Evolutionary conservation across 2,888 invertebrate species (phyloP).

Genomic region (Drosophila emarginata): DNA sequence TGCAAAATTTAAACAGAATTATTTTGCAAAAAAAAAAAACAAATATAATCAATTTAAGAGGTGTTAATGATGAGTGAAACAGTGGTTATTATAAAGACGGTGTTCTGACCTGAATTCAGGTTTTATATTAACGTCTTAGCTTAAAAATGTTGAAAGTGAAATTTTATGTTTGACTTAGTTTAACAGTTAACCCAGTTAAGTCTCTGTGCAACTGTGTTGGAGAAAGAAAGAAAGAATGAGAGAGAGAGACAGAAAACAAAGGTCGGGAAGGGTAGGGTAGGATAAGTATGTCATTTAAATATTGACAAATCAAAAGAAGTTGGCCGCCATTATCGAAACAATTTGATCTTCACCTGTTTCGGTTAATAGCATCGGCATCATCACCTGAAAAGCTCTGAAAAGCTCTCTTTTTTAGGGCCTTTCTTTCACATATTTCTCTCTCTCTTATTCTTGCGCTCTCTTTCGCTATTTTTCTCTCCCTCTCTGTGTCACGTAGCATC

Average conservation of each 20-base stretch:
- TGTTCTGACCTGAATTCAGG: neutral
- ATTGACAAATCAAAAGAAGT: conserved; percentile 8
- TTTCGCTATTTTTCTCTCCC: neutral
- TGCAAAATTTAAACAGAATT: neutral
- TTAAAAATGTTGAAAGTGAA: neutral
- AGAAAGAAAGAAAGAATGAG: neutral
- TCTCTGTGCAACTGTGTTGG: neutral
- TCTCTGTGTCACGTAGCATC: conserved; percentile 13
- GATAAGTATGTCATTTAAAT: conserved; percentile 12
- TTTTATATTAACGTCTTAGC: neutral
- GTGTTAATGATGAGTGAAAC: neutral
- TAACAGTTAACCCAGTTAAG: conserved; percentile 4
- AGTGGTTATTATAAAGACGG: neutral
- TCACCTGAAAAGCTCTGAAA: neutral
- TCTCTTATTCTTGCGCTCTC: neutral
- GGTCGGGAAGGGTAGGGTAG: neutral
- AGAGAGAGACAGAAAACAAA: neutral
- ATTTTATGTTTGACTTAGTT: conserved; percentile 4
- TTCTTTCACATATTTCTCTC: conserved; percentile 1
- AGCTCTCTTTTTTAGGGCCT: neutral
- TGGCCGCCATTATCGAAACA: neutral
- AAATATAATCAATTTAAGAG: too few species aligned
- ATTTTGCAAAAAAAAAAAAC: too few species aligned
- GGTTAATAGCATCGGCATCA: neutral
- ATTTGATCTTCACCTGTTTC: neutral